phyloP scores from a whole-genome alignment of 2,888 invertebrate species.

The Noctua fimbriata region DNA sequence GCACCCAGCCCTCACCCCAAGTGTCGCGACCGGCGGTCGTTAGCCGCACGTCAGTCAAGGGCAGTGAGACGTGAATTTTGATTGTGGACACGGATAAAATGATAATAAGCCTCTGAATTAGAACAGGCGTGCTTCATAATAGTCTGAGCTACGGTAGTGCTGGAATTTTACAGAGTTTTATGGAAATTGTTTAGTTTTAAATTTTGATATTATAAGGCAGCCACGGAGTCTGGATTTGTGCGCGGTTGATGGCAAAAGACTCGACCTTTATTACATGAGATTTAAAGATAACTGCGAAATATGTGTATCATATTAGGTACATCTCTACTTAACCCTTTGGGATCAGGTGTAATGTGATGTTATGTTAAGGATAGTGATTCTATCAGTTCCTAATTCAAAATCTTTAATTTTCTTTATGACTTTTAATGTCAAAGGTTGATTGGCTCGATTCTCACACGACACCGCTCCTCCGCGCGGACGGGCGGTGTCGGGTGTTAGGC shows the following conservation, averaged over 20 bases:
- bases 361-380: too few species aligned
- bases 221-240: neutral
- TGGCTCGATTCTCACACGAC: neutral
- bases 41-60: conserved; percentile 68
- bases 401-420: too few species aligned
- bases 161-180: conserved; percentile 1
- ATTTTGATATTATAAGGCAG: neutral
- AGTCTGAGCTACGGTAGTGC: conserved; percentile 9
- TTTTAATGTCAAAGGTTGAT: too few species aligned
- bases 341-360: neutral
- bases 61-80: conserved; percentile 71
- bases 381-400: too few species aligned
- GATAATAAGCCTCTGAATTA: conserved; percentile 64
- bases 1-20: conserved; percentile 4
- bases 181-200: neutral
- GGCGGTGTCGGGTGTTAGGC: neutral
- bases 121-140: conserved; percentile 54
- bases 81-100: conserved; percentile 69
- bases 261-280: neutral
- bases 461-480: neutral
- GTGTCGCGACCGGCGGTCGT: conserved; percentile 62
- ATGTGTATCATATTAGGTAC: neutral
- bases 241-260: neutral
- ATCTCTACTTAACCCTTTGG: neutral
- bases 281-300: neutral